These are phyloP conservation scores for Oxycera nigricornis DNA, from an alignment of 2,888 invertebrate species.

Conservation along the genomic window DNA sequence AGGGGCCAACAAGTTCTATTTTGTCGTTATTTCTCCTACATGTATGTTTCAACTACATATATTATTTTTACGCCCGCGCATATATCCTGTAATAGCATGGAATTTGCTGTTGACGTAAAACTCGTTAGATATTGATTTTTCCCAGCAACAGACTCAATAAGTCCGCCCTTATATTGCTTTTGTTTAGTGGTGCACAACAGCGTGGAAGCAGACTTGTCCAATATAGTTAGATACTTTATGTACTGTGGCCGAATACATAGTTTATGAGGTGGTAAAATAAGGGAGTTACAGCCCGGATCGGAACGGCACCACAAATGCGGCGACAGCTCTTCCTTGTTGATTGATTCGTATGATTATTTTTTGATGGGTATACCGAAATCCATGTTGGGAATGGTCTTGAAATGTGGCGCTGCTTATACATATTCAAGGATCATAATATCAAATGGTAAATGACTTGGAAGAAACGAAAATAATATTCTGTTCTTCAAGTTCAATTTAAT, in stretches of 20 bases:
- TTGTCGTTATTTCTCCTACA: not conserved
- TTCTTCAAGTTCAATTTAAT: too few relatives aligned
- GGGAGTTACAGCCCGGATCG: not conserved
- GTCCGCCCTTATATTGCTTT: not conserved
- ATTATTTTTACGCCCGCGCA: not conserved
- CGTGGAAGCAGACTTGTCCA: not conserved
- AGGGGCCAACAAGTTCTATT: not conserved
- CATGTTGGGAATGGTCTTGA: slow-evolving; percentile 9
- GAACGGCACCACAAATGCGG: too few relatives aligned
- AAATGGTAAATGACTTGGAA: too few relatives aligned
- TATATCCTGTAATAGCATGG: not conserved
- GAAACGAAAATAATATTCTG: too few relatives aligned
- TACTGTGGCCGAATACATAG: not conserved
- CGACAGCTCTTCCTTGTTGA: not conserved
- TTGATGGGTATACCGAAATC: not conserved
- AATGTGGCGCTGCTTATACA: too few relatives aligned
- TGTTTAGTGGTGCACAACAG: not conserved
- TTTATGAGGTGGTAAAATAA: not conserved
- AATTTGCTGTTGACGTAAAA: slow-evolving; percentile 20
- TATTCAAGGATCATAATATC: too few relatives aligned
- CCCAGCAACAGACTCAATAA: not conserved
- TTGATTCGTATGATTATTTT: not conserved
- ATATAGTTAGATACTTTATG: not conserved
- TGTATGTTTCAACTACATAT: not conserved
- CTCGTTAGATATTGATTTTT: slow-evolving; percentile 7